Percentiles rank a stretch among this genome's conserved stretches.
These are phyloP conservation scores for Sprattus sprattus DNA, from an alignment of 2,113 vertebrate genomes.

Conservation along the genomic window DNA sequence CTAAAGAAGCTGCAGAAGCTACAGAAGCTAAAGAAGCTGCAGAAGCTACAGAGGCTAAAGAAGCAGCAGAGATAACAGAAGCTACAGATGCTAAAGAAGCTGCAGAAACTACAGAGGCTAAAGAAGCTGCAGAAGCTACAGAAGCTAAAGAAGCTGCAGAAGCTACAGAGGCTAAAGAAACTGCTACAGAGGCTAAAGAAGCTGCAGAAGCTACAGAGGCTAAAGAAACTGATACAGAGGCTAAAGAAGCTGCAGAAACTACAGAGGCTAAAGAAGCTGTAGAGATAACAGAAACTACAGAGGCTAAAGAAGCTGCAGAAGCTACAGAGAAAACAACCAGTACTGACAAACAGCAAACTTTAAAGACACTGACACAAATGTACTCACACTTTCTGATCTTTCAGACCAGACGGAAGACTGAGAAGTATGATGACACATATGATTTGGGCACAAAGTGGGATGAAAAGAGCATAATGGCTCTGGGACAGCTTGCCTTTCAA, in stretches of 20 bases:
- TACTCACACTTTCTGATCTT: constrained; percentile 4
- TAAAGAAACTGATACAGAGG: too few species aligned
- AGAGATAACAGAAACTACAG: too few species aligned
- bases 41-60: too few species aligned
- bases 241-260: neutral
- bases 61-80: too few species aligned
- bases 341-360: neutral
- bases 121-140: too few species aligned
- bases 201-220: too few species aligned
- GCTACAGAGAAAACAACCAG: neutral
- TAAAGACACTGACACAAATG: neutral
- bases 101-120: too few species aligned
- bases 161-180: too few species aligned
- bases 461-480: neutral
- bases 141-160: too few species aligned
- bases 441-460: neutral
- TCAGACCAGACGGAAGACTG: constrained; percentile 9
- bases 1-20: neutral
- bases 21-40: too few species aligned
- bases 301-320: neutral
- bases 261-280: neutral
- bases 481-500: constrained; percentile 28
- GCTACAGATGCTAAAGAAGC: too few species aligned
- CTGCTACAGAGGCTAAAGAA: too few species aligned
- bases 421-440: neutral